Conservation (phyloP, 2,113 vertebrate genomes). For the Xiphophorus hellerii region DNA sequence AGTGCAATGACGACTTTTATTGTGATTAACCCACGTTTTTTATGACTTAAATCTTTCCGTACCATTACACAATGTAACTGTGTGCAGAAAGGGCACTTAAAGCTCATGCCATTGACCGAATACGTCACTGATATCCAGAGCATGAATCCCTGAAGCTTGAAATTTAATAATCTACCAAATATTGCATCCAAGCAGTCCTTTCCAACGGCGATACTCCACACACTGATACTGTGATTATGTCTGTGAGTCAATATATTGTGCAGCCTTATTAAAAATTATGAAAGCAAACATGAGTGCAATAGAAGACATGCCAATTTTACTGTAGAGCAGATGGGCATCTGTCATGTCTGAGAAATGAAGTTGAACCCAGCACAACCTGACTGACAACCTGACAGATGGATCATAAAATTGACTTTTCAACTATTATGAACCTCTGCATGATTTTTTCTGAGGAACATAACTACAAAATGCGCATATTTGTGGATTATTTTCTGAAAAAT, state of each 20-base stretch:
- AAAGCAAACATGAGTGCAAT: background rate
- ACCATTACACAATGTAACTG: background rate
- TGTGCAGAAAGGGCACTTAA: background rate
- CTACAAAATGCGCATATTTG: no score
- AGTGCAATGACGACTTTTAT: no score
- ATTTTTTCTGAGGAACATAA: no score
- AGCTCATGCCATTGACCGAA: background rate
- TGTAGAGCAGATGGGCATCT: background rate
- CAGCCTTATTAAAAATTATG: background rate
- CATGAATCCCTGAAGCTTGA: background rate
- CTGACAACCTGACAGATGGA: no score
- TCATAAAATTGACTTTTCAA: no score
- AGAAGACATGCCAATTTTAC: background rate
- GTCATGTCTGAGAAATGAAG: background rate
- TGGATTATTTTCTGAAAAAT: no score
- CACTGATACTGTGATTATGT: background rate
- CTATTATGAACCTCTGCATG: no score
- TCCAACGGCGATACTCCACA: background rate
- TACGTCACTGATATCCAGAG: no score
- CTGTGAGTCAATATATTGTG: background rate
- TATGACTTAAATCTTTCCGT: background rate
- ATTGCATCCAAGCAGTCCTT: background rate
- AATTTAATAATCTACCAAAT: background rate
- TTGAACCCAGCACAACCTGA: background rate
- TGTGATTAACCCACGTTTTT: no score